Evolutionary conservation across 2,113 vertebrate species (phyloP), one percentile per base, ranked within the genome.

Genomic region (Callipepla squamata): DNA sequence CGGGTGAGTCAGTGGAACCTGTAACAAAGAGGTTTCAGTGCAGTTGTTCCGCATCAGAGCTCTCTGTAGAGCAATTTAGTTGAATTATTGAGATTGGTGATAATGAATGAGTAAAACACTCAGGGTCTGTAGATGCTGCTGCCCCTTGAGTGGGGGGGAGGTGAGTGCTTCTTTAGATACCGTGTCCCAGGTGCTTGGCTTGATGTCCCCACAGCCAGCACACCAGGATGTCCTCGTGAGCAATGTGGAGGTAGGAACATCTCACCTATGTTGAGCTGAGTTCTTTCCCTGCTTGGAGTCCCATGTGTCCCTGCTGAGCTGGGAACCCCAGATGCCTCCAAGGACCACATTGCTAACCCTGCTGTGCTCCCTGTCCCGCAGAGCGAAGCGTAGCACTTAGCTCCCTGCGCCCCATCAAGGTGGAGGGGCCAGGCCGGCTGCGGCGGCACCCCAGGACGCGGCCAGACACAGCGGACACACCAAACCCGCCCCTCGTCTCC

Each of bases 351-450:
- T 34, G 68, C 19, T 93, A 53, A 93, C 47, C 26, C 21, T 81
- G 61, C 14, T 50, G 1, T 85, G 32, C 57, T 78, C 67, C 78
- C 25, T 67, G 87, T 58, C 80, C 76, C 13, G 16, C 97, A 99
- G 99, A 99, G 92, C 98, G 98, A 98, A 98, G 96, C 57, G 94
- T 97, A 74, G 94, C 84, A 50, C 85, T 98, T 85, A 96, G 95
- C 25, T 97, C 97, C 34, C 81, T 97, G 47, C 98, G 98, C 92
- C 96, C 97, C 13, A 72, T 92, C 92, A 98, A 97, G 93, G 69
- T 93, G 1, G 98, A 99, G 17, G 94, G 97, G 21, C 97, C 87
- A 2, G 97, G 93, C 96, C 98, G 98, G 74, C 90, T 97, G 78
- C 95, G 97, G 19, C 97, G 97, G 50, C 90, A 96, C 25, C 95